Evolutionary conservation across 2,113 vertebrate species (phyloP), one percentile per base, ranked within the genome.

Genomic region (Brevimyrus niger): DNA sequence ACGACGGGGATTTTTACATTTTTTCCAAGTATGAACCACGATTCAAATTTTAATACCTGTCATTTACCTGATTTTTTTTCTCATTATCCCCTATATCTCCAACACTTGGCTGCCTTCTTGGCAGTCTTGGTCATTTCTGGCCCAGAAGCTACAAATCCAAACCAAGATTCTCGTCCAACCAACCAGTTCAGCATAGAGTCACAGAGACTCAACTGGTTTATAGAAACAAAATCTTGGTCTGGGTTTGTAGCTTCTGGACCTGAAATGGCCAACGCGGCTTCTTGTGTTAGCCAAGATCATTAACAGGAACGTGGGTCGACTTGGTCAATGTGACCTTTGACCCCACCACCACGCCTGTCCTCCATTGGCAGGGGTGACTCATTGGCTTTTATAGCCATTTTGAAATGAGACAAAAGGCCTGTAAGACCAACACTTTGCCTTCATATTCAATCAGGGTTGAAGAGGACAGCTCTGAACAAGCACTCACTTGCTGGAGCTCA

Each of bases 401-500:
- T 4, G 17, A 42, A 80, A 19, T 19, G 35, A 80, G 73, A 76
- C 35, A 42, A 42, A 35, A 19, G 27, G 31, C 13, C 13, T 19
- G 15, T 76, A 7, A 42, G 15, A 19, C 35, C 35, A 35, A 15
- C 15, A 38, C 11, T 38, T 15, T 0, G 73, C 48, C 19, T 85
- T 38, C 38, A 23, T 84, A 47, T 23, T 27, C 31, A 38, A 38
- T 5, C 69, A 35, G 42, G 9, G 80, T 83, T 27, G 8, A 51
- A 42, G 11, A 1, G 35, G 27, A 17, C 2, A 65, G 73, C 35
- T 82, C 7, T 47, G 51, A 88, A 47, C 48, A 80, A 87, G 0
- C 89, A 90, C 96, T 87, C 96, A 99, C 98, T 97, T 97, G 89
- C 95, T 96, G 88, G 96, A 97, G 93, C 95, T 98, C 91, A 99